Conservation (phyloP, 2,888 invertebrate genomes). For the Dinocampus coccinellae region DNA sequence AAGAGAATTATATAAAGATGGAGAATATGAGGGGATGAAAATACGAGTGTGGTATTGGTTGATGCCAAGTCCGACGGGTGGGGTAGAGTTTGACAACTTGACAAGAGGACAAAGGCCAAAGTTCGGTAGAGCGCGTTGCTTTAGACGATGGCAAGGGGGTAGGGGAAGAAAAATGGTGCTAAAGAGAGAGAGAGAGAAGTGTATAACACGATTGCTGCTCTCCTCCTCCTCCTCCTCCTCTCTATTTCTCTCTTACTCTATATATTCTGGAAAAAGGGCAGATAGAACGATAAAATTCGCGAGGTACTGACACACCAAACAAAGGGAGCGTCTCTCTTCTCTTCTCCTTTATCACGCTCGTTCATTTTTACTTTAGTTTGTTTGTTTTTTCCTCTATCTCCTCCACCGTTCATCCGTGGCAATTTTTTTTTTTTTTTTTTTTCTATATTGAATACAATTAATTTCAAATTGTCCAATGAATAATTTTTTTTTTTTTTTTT, state of each 20-base stretch:
- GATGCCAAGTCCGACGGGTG: constrained; percentile 52
- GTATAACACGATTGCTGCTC: too few relatives aligned
- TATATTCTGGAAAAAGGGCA: constrained; percentile 53
- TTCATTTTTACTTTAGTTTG: constrained; percentile 10
- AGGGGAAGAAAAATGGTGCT: constrained; percentile 45
- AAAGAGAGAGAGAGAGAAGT: constrained; percentile 63
- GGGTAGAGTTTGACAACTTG: constrained; percentile 69
- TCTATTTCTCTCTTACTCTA: constrained; percentile 28
- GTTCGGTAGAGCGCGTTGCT: constrained; percentile 57
- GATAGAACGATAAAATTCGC: constrained; percentile 41
- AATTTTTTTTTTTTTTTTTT: too few relatives aligned
- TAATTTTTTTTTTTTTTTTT: too few relatives aligned
- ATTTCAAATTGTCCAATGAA: too few relatives aligned
- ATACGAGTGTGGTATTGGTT: constrained; percentile 62
- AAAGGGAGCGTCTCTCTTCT: constrained; percentile 39
- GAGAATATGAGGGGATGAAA: constrained; percentile 41
- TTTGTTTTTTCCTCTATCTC: background rate
- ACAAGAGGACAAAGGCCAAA: constrained; percentile 70
- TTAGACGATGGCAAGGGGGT: constrained; percentile 48
- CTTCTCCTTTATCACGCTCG: too few relatives aligned
- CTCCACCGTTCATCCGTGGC: too few relatives aligned
- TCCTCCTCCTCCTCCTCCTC: constrained; percentile 73
- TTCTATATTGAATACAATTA: too few relatives aligned
- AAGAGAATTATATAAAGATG: constrained; percentile 34
- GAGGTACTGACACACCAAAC: constrained; percentile 40